These are phyloP conservation scores for Rhinoraja longicauda DNA, from an alignment of 2,797 vertebrate species.

Conservation along the genomic window DNA sequence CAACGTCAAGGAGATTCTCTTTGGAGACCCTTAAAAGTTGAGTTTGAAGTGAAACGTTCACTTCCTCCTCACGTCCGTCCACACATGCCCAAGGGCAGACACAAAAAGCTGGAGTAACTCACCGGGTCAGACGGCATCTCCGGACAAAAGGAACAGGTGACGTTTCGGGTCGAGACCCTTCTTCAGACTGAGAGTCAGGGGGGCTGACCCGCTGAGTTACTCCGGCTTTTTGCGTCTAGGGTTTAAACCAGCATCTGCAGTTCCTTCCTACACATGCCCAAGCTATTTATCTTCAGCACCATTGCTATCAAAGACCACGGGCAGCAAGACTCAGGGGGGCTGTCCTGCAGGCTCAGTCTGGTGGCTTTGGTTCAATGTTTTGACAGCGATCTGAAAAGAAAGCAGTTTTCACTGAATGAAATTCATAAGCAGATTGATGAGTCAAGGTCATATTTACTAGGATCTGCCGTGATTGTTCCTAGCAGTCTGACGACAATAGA, in stretches of 20 bases:
- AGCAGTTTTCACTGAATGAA: not conserved
- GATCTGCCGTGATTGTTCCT: not conserved
- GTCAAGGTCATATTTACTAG: not conserved
- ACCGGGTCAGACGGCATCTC: too few species aligned
- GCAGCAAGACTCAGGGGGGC: not conserved
- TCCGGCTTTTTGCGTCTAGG: too few species aligned
- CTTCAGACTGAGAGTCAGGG: too few species aligned
- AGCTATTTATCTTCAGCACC: slow-evolving; percentile 15
- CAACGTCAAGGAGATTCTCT: not conserved
- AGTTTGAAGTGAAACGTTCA: not conserved
- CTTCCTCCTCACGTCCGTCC: not conserved
- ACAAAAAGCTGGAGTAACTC: too few species aligned
- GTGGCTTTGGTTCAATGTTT: not conserved
- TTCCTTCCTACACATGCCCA: not conserved
- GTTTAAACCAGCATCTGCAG: too few species aligned
- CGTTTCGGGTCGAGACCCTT: too few species aligned
- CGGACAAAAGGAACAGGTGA: too few species aligned
- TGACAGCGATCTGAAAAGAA: not conserved
- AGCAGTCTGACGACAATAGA: not conserved
- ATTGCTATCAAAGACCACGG: not conserved
- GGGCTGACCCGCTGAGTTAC: too few species aligned
- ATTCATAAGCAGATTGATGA: not conserved
- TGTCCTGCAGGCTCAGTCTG: not conserved
- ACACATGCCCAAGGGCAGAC: too few species aligned
- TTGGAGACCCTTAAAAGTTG: not conserved